A percentile compares a stretch with the other conserved stretches of the same genome.
Conservation (phyloP, 1,140 invertebrate genomes). For the Maconellicoccus hirsutus region DNA sequence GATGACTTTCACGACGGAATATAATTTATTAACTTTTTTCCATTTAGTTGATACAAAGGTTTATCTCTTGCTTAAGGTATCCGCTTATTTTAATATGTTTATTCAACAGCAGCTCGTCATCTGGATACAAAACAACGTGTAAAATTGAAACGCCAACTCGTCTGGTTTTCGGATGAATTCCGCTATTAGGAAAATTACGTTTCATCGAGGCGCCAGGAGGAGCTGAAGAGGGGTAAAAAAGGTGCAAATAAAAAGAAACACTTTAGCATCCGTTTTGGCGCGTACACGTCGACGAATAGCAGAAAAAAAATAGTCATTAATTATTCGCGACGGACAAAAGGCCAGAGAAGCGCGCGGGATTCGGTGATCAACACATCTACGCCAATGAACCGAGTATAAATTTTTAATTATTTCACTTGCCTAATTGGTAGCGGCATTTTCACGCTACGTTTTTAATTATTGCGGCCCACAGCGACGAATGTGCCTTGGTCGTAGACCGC, state of each 20-base stretch:
- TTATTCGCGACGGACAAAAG: not conserved
- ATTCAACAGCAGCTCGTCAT: not conserved
- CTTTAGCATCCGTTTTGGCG: no score
- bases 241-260: no score
- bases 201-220: not conserved
- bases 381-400: not conserved
- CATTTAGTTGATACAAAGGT: not conserved
- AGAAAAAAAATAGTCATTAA: not conserved
- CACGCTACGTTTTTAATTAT: not conserved
- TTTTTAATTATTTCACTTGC: not conserved
- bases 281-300: no score
- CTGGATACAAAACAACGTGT: not conserved
- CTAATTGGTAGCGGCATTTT: not conserved
- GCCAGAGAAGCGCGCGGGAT: not conserved
- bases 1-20: not conserved
- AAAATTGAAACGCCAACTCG: not conserved
- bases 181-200: not conserved
- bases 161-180: no score
- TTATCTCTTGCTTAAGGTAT: not conserved
- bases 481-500: no score
- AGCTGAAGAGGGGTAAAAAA: no score
- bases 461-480: not conserved
- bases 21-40: not conserved
- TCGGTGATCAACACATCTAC: not conserved
- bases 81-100: not conserved